These are phyloP conservation scores for Tipula helvola DNA, from an alignment of 2,888 invertebrate genomes.

Conservation along the genomic window DNA sequence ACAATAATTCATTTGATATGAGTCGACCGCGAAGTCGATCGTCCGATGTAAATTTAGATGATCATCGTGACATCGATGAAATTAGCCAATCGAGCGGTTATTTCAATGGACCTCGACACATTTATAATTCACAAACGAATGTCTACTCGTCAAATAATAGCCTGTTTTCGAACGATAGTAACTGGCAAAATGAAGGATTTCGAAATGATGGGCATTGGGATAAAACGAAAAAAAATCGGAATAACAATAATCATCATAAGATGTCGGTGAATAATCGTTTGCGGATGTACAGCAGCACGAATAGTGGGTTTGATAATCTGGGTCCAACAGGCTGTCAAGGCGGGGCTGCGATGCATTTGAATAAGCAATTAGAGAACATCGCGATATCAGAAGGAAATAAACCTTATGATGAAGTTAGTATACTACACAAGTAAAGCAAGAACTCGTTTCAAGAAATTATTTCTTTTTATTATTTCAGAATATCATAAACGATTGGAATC, in stretches of 20 bases:
- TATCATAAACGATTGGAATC: not conserved
- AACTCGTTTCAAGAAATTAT: not conserved
- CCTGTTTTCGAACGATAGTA: not conserved
- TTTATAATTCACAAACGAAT: not conserved
- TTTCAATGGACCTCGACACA: not conserved
- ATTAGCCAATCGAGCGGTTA: not conserved
- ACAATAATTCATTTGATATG: not conserved
- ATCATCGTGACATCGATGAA: not conserved
- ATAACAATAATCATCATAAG: slow-evolving; percentile 13
- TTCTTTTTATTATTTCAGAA: not conserved
- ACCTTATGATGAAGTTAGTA: not conserved
- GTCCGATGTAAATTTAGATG: slow-evolving; percentile 9
- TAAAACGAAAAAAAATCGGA: slow-evolving; percentile 19
- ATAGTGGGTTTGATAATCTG: not conserved
- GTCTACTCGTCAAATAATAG: not conserved
- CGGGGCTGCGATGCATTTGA: not conserved
- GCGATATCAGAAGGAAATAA: not conserved
- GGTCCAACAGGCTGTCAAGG: not conserved
- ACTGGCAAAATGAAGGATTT: not conserved
- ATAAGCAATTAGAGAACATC: not conserved
- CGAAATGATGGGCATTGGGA: slow-evolving; percentile 11
- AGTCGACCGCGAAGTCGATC: slow-evolving; percentile 11
- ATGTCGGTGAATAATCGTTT: slow-evolving; percentile 7
- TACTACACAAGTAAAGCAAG: not conserved
- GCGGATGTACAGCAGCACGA: not conserved